These are phyloP conservation scores for Leptoclinus maculatus DNA, from an alignment of 2,797 vertebrate genomes.

Conservation along the genomic window DNA sequence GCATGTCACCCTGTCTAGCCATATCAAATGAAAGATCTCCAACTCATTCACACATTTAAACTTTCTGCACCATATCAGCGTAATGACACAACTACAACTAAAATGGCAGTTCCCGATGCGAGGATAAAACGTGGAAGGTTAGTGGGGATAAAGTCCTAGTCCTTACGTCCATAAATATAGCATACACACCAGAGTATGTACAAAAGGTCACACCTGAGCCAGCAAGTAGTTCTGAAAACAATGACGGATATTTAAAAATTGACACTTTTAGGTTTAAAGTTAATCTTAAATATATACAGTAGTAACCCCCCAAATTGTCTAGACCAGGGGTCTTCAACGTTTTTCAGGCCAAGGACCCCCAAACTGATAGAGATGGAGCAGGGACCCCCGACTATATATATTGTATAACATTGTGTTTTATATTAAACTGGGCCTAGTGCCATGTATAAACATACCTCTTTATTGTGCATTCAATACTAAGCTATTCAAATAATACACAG, in stretches of 20 bases:
- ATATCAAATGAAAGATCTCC: conserved; percentile 31
- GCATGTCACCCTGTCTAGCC: conserved; percentile 30
- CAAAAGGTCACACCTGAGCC: background rate
- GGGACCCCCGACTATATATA: no score
- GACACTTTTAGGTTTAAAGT: background rate
- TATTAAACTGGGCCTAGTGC: no score
- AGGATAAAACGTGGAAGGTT: background rate
- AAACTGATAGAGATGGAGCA: no score
- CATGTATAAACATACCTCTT: no score
- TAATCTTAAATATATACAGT: background rate
- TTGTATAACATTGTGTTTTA: no score
- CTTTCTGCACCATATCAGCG: background rate
- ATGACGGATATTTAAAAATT: background rate
- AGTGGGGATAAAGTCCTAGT: background rate
- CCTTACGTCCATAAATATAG: background rate
- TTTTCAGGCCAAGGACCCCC: no score
- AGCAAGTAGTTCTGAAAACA: background rate
- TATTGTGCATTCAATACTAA: no score
- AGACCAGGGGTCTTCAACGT: no score
- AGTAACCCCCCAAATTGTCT: background rate
- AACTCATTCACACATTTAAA: conserved; percentile 7
- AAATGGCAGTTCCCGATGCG: background rate
- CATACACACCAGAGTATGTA: background rate
- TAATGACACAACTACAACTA: conserved; percentile 3
- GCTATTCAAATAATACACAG: no score